Base-by-base conservation (phyloP, 2,888 invertebrate genomes). In the Metalampra italica region DNA sequence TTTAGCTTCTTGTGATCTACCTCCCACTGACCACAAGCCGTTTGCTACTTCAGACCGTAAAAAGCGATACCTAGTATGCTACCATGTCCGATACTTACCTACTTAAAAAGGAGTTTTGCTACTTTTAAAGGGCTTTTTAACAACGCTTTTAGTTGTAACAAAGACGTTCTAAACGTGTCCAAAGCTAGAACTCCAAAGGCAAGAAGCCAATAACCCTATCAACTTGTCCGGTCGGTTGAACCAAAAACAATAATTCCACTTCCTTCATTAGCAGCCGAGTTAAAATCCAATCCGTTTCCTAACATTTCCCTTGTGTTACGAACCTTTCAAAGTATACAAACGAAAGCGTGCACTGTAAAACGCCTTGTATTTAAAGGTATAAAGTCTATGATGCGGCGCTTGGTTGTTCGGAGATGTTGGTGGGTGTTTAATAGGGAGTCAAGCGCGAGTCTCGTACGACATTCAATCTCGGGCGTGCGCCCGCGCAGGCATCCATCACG, bases 401-500 rank as follows among this genome's bases (percentile, higher is more conserved):
- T 7, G n/a, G 36, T 36, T 36, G 36, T 36, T n/a, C n/a, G 36
- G 36, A n/a, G 7, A 36, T 36, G 36, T 36, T 36, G 36, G 36
- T 36, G n/a, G 7, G 36, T 36, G n/a, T 36, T 36, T 36, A 36
- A 36, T 36, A 36, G 36, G 36, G 36, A 36, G 36, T 36, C 36
- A 36, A 36, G 36, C 32, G 32, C 32, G 32, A n/a, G 13, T 13
- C 13, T n/a, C 14, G n/a, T 39, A 43, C 44, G 41, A 49, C 45
- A 49, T 39, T 49, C 44, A 44, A 44, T 44, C 48, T 32, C 13
- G 9, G 13, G 38, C 14, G 12, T 14, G 38, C 46, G 66, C 66
- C 54, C 60, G 68, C 69, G 70, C 64, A 53, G 64, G 64, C 82
- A 87, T 86, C 84, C 82, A 87, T 86, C 87, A 83, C 59, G 47